Evolutionary conservation across 2,113 vertebrate genomes (phyloP), one percentile per base, ranked within the genome.

Genomic region (Cinclus cinclus): DNA sequence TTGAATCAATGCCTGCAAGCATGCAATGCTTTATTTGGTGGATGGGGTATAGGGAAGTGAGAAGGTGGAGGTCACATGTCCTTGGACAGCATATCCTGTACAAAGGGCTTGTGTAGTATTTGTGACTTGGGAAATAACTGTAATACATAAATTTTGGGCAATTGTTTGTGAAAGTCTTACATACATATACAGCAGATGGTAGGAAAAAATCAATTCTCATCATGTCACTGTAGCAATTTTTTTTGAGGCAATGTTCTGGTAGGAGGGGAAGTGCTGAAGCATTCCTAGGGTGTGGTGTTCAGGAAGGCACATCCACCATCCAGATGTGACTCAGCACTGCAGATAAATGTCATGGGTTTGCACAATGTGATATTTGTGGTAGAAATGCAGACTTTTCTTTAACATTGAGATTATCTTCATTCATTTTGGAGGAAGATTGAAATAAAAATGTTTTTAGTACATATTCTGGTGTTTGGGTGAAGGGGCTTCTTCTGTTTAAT

Each of bases 311-410:
- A 0, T 85, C 52, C 49, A 53, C 42, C 55, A 44, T 73, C 64
- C 67, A 83, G 33, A 39, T 82, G 60, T 89, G 95, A 94, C 79
- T 94, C 80, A 96, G 70, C 81, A 47, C 46, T 81, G 53, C 52
- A 74, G 81, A 49, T 73, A 67, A 93, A 76, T 39, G 30, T 11
- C 30, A 20, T 62, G 46, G 35, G 31, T 81, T 94, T 94, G 75
- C 64, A 63, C 15, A 42, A 11, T 69, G 58, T 31, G 55, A 24
- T 83, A 92, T 88, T n/a, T 67, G 42, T 88, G 63, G 35, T 59
- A 49, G 64, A 52, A 76, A 0, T 30, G 59, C 68, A 90, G 64
- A 28, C 53, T 88, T 52, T 35, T 80, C 56, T 82, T 42, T 70
- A 49, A 19, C 17, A 4, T 63, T 50, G 31, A 84, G 1, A 63